Percentiles rank a stretch among this genome's conserved stretches.
These are phyloP conservation scores for Deroptyus accipitrinus DNA, from an alignment of 2,113 vertebrate species.

Conservation along the genomic window DNA sequence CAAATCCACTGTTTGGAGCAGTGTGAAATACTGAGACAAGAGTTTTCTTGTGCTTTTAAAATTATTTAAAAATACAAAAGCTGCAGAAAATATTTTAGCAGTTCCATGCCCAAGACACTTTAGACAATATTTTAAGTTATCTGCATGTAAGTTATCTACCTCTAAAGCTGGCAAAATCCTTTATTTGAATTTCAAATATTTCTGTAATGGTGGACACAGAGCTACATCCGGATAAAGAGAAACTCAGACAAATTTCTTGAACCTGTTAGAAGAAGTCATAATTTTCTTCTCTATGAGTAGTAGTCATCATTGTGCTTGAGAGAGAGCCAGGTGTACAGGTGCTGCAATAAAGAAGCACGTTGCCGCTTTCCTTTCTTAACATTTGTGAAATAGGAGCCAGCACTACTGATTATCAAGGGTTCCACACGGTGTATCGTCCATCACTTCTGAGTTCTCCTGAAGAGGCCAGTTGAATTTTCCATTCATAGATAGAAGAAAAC, in stretches of 20 bases:
- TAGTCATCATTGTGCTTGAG: not conserved
- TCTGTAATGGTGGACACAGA: not conserved
- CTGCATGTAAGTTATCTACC: not conserved
- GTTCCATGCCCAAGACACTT: not conserved
- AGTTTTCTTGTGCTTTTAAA: not conserved
- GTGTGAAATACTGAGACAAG: not conserved
- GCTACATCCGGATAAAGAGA: not conserved
- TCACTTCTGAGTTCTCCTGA: not conserved
- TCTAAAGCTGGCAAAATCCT: not conserved
- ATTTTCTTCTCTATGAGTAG: not conserved
- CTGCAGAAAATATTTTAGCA: not conserved
- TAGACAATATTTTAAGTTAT: not conserved
- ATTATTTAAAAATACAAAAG: not conserved
- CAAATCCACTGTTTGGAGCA: not conserved
- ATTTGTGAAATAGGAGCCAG: not conserved
- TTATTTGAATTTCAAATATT: not conserved
- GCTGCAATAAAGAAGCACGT: not conserved
- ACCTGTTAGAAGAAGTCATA: not conserved
- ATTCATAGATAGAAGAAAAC: not conserved
- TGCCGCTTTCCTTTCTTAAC: not conserved
- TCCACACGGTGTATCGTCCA: rapidly evolving
- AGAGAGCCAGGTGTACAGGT: not conserved
- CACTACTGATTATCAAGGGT: not conserved
- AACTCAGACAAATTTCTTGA: not conserved
- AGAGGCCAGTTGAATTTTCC: not conserved